Evolutionary conservation across 2,888 invertebrate species (phyloP), one percentile per base, ranked within the genome.

Genomic region (Drosophila lutescens): DNA sequence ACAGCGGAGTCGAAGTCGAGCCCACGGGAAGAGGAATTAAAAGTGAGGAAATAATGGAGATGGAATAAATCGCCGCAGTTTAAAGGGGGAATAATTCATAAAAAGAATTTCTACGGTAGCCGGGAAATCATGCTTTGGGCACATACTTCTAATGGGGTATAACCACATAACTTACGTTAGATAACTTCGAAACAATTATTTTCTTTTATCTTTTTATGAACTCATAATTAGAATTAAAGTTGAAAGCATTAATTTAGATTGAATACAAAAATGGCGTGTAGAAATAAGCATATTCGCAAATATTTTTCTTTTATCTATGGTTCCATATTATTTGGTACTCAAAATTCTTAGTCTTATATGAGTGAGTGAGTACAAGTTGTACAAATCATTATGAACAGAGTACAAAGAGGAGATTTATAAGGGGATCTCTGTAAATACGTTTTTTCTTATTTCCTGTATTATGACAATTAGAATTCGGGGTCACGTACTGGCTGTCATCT

Each of bases 41-140:
- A 43, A 59, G 58, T 58, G 63, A 41, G 57, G 41, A 67, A 67
- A 58, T 47, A 59, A 74, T 54, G 63, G 41, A 70, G 53, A 50
- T 49, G n/a, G 56, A 53, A 53, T 72, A 72, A 63, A 72, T 63
- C 66, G 63, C 56, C 66, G 40, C 57, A 65, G 47, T 50, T 67
- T 49, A 67, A 57, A 47, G 40, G 34, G 54, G 41, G 54, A 66
- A 66, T 63, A 66, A 66, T 63, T 65, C 38, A 54, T 46, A 65
- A 40, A 32, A 55, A 66, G 54, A 63, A 63, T 66, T 50, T 50
- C n/a, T n/a, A 26, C 34, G 13, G 36, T 20, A 62, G 58, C 43
- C 43, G 55, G 32, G 26, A 47, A 59, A 41, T 59, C 62, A 63
- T 49, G 62, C 49, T 17, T 43, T 38, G 10, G 57, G 57, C 40